Conservation (phyloP, 2,797 vertebrate genomes). For the Hypotaenidia okinawae region DNA sequence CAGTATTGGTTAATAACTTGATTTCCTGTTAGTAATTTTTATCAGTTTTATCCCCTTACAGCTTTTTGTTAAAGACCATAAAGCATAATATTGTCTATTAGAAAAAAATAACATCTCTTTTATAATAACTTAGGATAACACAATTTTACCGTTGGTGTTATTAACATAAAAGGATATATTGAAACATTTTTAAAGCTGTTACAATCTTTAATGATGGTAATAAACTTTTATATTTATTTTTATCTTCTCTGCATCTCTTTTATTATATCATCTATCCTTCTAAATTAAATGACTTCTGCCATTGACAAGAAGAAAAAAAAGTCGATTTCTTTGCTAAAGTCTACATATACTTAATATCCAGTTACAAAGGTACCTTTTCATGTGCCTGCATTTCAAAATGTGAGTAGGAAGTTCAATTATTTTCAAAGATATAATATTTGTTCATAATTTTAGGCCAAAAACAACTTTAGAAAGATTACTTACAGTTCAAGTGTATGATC, state of each 20-base stretch:
- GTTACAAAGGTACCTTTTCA: not conserved
- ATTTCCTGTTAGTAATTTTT: conserved; percentile 33
- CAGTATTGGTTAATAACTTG: conserved; percentile 10
- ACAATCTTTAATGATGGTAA: conserved; percentile 12
- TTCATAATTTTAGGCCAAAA: not conserved
- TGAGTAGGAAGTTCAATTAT: not conserved
- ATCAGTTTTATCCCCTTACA: conserved; percentile 11
- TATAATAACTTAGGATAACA: conserved; percentile 7
- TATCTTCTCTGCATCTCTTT: not conserved
- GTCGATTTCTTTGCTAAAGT: not conserved
- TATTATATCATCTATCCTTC: not conserved
- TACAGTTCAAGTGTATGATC: not conserved
- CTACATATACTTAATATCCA: not conserved
- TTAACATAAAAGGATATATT: conserved; percentile 17
- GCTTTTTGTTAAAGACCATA: conserved; percentile 41
- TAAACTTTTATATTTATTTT: not conserved
- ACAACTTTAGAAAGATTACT: not conserved
- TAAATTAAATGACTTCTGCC: not conserved
- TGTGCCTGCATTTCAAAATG: not conserved
- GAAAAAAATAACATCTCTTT: not conserved
- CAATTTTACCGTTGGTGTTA: conserved; percentile 42
- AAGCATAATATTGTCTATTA: conserved; percentile 26
- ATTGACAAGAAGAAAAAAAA: not conserved
- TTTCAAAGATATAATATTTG: not conserved
- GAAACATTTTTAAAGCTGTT: not conserved